A percentile compares a stretch with the other conserved stretches of the same genome.
Conservation (phyloP, 2,113 vertebrate species). For the Onychorhynchus coronatus region DNA sequence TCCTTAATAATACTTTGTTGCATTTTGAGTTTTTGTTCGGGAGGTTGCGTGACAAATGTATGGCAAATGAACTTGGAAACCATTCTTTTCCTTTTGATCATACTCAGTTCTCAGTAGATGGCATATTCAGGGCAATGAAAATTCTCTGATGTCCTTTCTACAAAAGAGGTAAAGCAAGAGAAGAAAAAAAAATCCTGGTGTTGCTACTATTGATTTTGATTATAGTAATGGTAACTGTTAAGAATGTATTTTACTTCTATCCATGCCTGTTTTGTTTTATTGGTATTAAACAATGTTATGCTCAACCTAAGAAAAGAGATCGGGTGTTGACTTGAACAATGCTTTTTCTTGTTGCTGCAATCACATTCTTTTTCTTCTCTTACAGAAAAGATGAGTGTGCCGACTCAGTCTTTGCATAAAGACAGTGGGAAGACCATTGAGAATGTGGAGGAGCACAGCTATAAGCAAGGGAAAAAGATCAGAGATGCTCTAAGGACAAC, state of each 20-base stretch:
- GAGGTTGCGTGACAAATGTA: not conserved
- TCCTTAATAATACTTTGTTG: not conserved
- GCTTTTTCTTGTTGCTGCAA: not conserved
- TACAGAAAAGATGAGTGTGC: constrained; percentile 77
- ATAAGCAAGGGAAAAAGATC: constrained; percentile 90
- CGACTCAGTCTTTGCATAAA: constrained; percentile 74
- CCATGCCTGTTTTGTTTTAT: not conserved
- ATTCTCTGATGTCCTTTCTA: not conserved
- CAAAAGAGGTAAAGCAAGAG: not conserved
- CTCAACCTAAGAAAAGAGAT: not conserved
- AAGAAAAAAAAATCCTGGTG: not conserved
- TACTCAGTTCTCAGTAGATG: not conserved
- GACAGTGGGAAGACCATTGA: constrained; percentile 77
- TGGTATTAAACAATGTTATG: not conserved
- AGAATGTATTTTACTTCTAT: not conserved
- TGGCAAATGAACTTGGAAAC: not conserved
- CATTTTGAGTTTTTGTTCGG: not conserved
- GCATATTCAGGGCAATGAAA: not conserved
- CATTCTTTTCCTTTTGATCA: not conserved
- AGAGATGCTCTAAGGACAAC: constrained; percentile 84
- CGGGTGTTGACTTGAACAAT: not conserved
- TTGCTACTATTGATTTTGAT: not conserved
- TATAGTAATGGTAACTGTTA: not conserved
- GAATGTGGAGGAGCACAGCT: constrained; percentile 82
- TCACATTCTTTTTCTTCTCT: constrained; percentile 2